Base-by-base conservation (phyloP, 2,113 vertebrate species). In the Tauraco erythrolophus region DNA sequence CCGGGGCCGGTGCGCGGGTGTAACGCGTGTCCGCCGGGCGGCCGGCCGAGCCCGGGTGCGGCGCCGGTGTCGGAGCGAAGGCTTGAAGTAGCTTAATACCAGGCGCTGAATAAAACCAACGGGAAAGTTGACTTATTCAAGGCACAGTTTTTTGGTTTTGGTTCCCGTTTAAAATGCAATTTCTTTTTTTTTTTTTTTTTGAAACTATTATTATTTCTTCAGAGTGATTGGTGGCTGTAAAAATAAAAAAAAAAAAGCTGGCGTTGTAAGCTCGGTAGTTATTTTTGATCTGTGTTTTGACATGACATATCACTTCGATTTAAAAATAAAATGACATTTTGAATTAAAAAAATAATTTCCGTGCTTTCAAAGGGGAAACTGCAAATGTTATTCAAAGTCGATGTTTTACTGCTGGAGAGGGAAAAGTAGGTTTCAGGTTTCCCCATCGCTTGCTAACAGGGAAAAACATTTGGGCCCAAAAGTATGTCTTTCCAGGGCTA, bases 281-380 rank as follows among this genome's bases (percentile, higher is more conserved):
- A 96, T 91, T 97, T 94, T 93, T 75, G 64, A 91, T 86, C 61
- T 12, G 61, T 82, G 72, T 94, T 96, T 96, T 96, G 93, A 96
- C 93, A 76, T 56, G 41, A 89, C 88, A 51, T 65, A 82, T 87
- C 89, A 54, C 75, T 89, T 89, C 28, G 22, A 80, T 96, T 96
- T 96, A 96, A 96, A 95, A 97, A 94, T 96, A 97, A 96, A 92
- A 64, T 83, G 81, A 71, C 84, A 78, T 89, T 92, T 96, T 64
- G 19, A 89, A 88, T 96, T 91, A 50, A 56, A 61, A 69, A 53
- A 84, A 28, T 41, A 1, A 3, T 54, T 93, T 94, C 66, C 50
- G 24, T 76, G 35, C 45, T 90, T 85, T 46, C 72, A 48, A 88
- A 76, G 77, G 74, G 86, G 88, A 88, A 95, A 79, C 41, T 88